Percentiles rank a stretch among this genome's conserved stretches.
phyloP scores from a whole-genome alignment of 2,113 vertebrate species.

The Ciconia stormi region DNA sequence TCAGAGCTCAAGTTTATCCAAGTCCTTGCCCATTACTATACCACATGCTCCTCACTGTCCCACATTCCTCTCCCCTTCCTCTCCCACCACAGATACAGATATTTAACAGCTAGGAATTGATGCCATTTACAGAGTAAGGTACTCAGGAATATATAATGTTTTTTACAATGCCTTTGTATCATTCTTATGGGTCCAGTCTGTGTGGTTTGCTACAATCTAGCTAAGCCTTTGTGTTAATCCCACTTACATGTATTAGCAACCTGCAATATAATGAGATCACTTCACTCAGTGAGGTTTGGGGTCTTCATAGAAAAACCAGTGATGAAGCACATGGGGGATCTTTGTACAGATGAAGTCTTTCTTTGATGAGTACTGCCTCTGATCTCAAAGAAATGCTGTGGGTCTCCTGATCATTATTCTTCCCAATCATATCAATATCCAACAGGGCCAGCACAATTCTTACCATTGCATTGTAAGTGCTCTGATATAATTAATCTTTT shows the following conservation, averaged over 20 bases:
- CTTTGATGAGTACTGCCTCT: constrained; percentile 35
- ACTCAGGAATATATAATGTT: neutral
- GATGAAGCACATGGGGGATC: neutral
- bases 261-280: neutral
- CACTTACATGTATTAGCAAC: neutral
- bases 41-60: neutral
- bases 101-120: neutral
- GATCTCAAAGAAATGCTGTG: neutral
- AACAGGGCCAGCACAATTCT: constrained; percentile 34
- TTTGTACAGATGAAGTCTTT: neutral
- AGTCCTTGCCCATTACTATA: neutral
- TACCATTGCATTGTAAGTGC: neutral
- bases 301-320: neutral
- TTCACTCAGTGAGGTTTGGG: neutral
- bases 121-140: neutral
- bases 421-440: constrained; percentile 34
- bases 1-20: neutral
- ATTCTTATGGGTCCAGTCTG: neutral
- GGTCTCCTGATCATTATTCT: neutral
- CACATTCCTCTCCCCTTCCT: neutral
- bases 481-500: constrained; percentile 46
- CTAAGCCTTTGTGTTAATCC: constrained; percentile 11
- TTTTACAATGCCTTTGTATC: neutral
- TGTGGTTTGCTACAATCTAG: neutral
- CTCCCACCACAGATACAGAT: neutral